Evolutionary conservation across 2,888 invertebrate species (phyloP).

Genomic region (Limenitis camilla): DNA sequence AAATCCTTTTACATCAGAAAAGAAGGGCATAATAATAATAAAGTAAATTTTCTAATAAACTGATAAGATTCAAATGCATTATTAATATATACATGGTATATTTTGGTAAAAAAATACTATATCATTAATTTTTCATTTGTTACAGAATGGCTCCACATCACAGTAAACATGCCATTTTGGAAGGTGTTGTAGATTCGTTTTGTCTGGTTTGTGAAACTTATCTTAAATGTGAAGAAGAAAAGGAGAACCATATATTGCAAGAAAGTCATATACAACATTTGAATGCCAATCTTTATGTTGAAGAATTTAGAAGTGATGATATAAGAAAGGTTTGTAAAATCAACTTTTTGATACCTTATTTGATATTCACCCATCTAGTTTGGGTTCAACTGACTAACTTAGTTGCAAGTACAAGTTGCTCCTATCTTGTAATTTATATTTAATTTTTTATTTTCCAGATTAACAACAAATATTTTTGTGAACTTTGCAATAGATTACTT

Average conservation of each 20-base stretch:
- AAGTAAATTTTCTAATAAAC: too few relatives aligned
- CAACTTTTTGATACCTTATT: too few relatives aligned
- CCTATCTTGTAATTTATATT: neutral
- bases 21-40: too few relatives aligned
- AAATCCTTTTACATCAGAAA: too few relatives aligned
- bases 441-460: slow-evolving; percentile 45
- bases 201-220: slow-evolving; percentile 41
- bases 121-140: too few relatives aligned
- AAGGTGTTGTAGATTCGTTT: slow-evolving; percentile 35
- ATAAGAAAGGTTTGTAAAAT: slow-evolving; percentile 38
- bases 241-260: slow-evolving; percentile 29
- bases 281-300: slow-evolving; percentile 25
- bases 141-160: slow-evolving; percentile 27
- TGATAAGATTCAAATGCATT: too few relatives aligned
- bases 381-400: too few relatives aligned
- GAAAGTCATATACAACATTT: slow-evolving; percentile 32
- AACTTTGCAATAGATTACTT: slow-evolving; percentile 42
- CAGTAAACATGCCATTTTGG: slow-evolving; percentile 34
- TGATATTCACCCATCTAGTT: too few relatives aligned
- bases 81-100: too few relatives aligned
- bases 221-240: slow-evolving; percentile 31
- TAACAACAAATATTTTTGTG: slow-evolving; percentile 48
- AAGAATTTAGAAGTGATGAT: slow-evolving; percentile 32
- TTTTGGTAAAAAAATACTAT: too few relatives aligned
- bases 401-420: neutral